Percentiles rank a stretch among this genome's conserved stretches.
Conservation (phyloP, 1,140 invertebrate genomes). For the Rhopalosiphum maidis region DNA sequence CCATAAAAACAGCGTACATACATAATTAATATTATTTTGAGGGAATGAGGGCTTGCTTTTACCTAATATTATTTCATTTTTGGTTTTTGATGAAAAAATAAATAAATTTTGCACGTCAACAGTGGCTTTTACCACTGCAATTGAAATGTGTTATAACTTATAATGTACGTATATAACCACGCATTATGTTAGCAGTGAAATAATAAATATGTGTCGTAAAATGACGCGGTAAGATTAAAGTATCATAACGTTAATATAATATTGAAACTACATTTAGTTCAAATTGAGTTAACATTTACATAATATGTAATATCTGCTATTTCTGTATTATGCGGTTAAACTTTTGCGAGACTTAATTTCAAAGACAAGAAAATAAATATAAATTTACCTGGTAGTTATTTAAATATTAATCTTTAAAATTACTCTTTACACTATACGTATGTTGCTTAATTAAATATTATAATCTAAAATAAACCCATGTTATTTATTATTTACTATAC, state of each 20-base stretch:
- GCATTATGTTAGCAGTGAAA: background rate
- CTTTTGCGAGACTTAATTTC: background rate
- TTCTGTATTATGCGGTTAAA: background rate
- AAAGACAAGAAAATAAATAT: background rate
- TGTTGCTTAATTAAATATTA: background rate
- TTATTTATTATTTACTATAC: background rate
- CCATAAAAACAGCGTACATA: background rate
- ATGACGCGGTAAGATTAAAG: conserved; percentile 9
- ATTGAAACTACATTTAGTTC: background rate
- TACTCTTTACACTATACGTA: background rate
- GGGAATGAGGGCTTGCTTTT: background rate
- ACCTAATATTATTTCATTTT: conserved; percentile 2
- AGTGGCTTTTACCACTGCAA: background rate
- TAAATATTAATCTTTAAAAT: background rate
- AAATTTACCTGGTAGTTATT: background rate
- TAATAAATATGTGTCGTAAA: background rate
- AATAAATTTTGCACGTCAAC: background rate
- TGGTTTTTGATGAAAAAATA: background rate
- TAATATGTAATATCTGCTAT: background rate
- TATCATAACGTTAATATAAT: conserved; percentile 31
- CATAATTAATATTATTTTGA: background rate
- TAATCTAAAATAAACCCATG: background rate
- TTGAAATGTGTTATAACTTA: background rate
- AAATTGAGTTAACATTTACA: conserved; percentile 7
- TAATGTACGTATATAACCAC: background rate